Conservation (phyloP, 2,888 invertebrate species). For the Troglohyphantes excavatus region DNA sequence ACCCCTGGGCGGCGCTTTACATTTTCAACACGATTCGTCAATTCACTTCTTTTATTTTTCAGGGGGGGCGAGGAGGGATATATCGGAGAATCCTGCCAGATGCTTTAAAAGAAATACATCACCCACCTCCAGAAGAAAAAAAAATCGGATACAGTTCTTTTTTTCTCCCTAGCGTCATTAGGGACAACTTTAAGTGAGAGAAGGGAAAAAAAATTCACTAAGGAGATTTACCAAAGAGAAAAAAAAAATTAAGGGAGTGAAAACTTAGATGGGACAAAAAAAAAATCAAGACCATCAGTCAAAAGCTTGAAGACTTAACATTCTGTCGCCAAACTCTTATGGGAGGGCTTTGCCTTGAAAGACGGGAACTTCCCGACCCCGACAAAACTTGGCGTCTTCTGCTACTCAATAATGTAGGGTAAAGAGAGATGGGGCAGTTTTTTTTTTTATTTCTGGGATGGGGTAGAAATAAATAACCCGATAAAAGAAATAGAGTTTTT, state of each 20-base stretch:
- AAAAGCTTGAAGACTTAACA: conserved; percentile 74
- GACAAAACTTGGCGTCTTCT: conserved; percentile 75
- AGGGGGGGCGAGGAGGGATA: background rate
- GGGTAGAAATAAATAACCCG: conserved; percentile 62
- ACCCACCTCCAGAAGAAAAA: background rate
- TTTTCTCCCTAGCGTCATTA: conserved; percentile 57
- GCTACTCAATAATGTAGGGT: conserved; percentile 77
- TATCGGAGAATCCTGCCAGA: conserved; percentile 45
- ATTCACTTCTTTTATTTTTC: conserved; percentile 13
- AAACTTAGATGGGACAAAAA: conserved; percentile 11
- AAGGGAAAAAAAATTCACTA: conserved; percentile 46
- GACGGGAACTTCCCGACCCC: conserved; percentile 46
- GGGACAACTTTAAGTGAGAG: conserved; percentile 72
- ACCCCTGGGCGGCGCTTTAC: conserved; percentile 38
- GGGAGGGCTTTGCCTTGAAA: conserved; percentile 18
- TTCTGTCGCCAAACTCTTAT: conserved; percentile 76
- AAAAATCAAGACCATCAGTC: conserved; percentile 71
- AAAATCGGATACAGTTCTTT: background rate
- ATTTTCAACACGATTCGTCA: conserved; percentile 60
- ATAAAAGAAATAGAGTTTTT: conserved; percentile 45
- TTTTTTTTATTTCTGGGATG: conserved; percentile 9
- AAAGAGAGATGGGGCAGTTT: conserved; percentile 35
- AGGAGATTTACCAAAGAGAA: conserved; percentile 38
- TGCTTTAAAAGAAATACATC: conserved; percentile 74
- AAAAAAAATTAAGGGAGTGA: conserved; percentile 14